These are phyloP conservation scores for Leptinotarsa undecemlineata DNA, from an alignment of 1,140 invertebrate genomes.

Conservation along the genomic window DNA sequence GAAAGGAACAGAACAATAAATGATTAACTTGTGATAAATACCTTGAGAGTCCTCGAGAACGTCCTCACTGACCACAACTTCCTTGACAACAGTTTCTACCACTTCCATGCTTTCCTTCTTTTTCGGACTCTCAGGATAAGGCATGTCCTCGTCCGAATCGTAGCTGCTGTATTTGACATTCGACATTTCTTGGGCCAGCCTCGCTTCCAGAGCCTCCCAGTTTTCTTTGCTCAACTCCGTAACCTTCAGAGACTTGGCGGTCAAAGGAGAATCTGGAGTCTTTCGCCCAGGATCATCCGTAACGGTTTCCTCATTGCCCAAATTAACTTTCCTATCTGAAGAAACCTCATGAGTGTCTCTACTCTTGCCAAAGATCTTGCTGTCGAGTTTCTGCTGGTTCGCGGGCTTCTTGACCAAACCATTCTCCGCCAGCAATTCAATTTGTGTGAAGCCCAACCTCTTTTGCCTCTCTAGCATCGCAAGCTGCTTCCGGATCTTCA, in stretches of 20 bases:
- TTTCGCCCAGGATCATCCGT: not conserved
- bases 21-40: too few species aligned
- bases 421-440: slow-evolving; percentile 4
- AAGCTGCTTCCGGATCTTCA: slow-evolving; percentile 67
- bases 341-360: slow-evolving; percentile 64
- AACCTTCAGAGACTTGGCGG: slow-evolving; percentile 25
- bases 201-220: slow-evolving; percentile 51
- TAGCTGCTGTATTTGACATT: slow-evolving; percentile 41
- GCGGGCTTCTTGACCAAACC: not conserved
- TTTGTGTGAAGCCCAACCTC: slow-evolving; percentile 48
- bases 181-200: slow-evolving; percentile 45
- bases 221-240: slow-evolving; percentile 47
- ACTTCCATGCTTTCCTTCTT: slow-evolving; percentile 23
- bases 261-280: not conserved
- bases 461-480: slow-evolving; percentile 62
- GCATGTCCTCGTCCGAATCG: slow-evolving; percentile 36
- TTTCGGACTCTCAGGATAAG: slow-evolving; percentile 7
- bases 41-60: too few species aligned
- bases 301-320: not conserved
- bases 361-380: slow-evolving; percentile 64
- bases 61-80: too few species aligned
- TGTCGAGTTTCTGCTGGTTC: slow-evolving; percentile 55
- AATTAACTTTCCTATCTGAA: slow-evolving; percentile 64
- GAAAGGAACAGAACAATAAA: too few species aligned
- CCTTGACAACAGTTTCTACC: not conserved